Base-by-base conservation (phyloP, 2,797 vertebrate genomes). In the Propithecus deckenii region DNA sequence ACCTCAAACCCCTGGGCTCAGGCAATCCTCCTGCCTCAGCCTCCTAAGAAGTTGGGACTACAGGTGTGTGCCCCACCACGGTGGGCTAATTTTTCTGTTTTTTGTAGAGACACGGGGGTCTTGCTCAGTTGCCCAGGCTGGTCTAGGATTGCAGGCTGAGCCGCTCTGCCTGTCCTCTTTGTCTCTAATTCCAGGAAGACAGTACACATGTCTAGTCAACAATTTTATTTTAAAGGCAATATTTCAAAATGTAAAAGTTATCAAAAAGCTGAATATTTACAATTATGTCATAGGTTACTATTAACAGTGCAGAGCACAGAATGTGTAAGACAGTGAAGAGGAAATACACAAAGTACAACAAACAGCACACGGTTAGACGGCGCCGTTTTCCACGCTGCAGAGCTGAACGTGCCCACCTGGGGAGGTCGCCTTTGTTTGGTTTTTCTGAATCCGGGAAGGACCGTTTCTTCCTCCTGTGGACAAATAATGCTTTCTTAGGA, bases 191-290 rank as follows among this genome's bases (percentile, higher is more conserved):
- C 22, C 84, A 91, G 86, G 72, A 79, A 90, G 89, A 96, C 15
- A 74, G 65, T 48, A 86, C 22, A 96, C 69, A 52, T 85, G 76
- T 78, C 41, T 86, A 52, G n/a, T 96, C 15, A 91, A 89, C 55
- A 80, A 28, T 92, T 98, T 98, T 98, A 98, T 98, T 99, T 97
- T 93, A 96, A 97, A 97, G 96, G 85, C 71, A 90, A 69, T 97
- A 97, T 94, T 97, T 94, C 67, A 95, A 98, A 97, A 97, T 98
- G 98, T 84, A 98, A 98, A 98, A 98, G 46, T 89, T 97, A 98
- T 97, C 89, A 98, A 98, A 98, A 97, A 97, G 46, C 89, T 93
- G 94, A 97, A 81, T 98, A 97, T 98, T 98, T 98, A 98, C 96
- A 98, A 2, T 96, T 92, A 43, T 72, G 17, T 84, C 43, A 65